phyloP scores from a whole-genome alignment of 2,888 invertebrate species.

The Kryphioiulus occultus region DNA sequence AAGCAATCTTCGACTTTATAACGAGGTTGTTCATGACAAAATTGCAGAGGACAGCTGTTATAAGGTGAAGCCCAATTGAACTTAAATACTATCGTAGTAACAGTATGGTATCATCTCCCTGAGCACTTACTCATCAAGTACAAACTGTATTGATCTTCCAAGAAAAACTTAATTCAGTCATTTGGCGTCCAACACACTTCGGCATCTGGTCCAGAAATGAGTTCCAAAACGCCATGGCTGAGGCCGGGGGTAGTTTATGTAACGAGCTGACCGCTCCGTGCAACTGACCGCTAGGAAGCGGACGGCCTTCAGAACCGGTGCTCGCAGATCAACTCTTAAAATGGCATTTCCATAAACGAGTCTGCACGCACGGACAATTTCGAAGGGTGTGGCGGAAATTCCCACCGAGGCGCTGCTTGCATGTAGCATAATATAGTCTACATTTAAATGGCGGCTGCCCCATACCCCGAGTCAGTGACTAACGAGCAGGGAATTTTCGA shows the following conservation, averaged over 20 bases:
- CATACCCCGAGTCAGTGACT: neutral
- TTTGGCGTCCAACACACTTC: neutral
- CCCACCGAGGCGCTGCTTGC: neutral
- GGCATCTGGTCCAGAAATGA: neutral
- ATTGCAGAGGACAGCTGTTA: no score
- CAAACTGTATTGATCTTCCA: neutral
- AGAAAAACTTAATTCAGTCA: neutral
- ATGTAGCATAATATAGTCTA: neutral
- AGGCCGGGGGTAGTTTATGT: neutral
- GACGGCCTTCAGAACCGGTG: conserved; percentile 23
- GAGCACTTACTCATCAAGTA: no score
- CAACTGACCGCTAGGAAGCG: conserved; percentile 23
- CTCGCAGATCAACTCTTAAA: neutral
- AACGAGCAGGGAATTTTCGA: neutral
- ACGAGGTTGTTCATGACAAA: no score
- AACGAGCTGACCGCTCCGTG: neutral
- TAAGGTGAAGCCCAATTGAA: no score
- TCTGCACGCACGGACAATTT: neutral
- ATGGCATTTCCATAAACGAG: conserved; percentile 15
- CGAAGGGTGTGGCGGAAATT: neutral
- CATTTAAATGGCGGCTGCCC: neutral
- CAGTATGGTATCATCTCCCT: no score
- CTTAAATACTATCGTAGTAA: no score
- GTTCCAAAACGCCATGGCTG: neutral
- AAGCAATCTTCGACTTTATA: no score